Evolutionary conservation across 1,140 invertebrate species (phyloP).

Genomic region (Microvelia longipes): DNA sequence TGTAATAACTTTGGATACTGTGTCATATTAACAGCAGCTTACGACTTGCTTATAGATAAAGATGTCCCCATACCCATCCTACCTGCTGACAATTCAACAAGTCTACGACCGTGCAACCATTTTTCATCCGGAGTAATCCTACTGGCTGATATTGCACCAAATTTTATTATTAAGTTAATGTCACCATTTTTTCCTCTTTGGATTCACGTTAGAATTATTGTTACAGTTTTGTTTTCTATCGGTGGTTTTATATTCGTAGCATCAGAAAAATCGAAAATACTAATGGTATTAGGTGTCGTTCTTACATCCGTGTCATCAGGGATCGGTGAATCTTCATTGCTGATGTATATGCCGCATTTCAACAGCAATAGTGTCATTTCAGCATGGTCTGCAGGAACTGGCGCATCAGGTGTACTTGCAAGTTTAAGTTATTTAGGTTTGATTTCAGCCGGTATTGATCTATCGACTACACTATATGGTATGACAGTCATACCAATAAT

Average conservation of each 20-base stretch:
- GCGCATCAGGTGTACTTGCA: constrained; percentile 65
- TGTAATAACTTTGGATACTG: constrained; percentile 84
- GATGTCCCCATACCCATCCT: background rate
- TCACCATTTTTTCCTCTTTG: constrained; percentile 57
- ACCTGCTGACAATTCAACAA: background rate
- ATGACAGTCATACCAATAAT: constrained; percentile 57
- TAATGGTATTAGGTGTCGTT: constrained; percentile 54
- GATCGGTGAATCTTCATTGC: constrained; percentile 64
- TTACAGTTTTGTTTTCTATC: constrained; percentile 40
- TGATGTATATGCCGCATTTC: constrained; percentile 49
- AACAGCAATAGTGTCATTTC: constrained; percentile 60
- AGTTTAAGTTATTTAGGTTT: constrained; percentile 56
- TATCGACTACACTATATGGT: constrained; percentile 45
- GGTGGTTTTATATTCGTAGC: constrained; percentile 53
- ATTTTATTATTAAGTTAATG: constrained; percentile 51
- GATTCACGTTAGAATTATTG: constrained; percentile 42
- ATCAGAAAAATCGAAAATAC: constrained; percentile 34
- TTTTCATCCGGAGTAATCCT: constrained; percentile 69
- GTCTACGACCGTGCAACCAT: constrained; percentile 40
- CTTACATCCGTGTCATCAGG: constrained; percentile 58
- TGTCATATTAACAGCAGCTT: constrained; percentile 71
- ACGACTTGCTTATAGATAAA: constrained; percentile 42
- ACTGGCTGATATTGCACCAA: constrained; percentile 65
- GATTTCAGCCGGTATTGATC: constrained; percentile 40
- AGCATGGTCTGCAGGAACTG: constrained; percentile 73